Evolutionary conservation across 2,113 vertebrate genomes (phyloP).

Genomic region (Sturnira hondurensis): DNA sequence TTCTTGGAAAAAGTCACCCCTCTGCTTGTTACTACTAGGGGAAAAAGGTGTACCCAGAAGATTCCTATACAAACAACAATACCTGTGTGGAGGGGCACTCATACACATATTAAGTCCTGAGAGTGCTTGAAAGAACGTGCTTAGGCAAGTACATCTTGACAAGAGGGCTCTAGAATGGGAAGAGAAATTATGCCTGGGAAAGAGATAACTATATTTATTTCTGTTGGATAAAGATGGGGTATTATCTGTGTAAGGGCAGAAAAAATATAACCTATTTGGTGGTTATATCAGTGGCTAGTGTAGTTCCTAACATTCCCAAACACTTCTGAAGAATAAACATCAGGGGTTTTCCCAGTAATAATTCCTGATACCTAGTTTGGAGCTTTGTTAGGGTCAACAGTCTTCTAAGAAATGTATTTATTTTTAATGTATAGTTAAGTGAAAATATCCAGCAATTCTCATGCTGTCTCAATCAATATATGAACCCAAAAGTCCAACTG

Average conservation of each 20-base stretch:
- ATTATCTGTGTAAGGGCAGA: fast-evolving
- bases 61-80: not conserved
- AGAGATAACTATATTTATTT: fast-evolving
- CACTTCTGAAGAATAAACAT: not conserved
- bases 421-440: not conserved
- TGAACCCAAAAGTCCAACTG: not conserved
- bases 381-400: not conserved
- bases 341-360: not conserved
- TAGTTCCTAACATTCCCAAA: not conserved
- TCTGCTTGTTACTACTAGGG: not conserved
- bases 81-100: fast-evolving
- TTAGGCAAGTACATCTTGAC: fast-evolving
- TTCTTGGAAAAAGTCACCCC: not conserved
- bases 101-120: too few relatives aligned
- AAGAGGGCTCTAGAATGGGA: not conserved
- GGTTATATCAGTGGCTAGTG: not conserved
- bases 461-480: not conserved
- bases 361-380: not conserved
- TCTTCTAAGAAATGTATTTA: not conserved
- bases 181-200: not conserved
- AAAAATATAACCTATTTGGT: not conserved
- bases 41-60: not conserved
- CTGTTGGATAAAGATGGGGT: fast-evolving
- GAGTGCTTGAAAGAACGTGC: not conserved
- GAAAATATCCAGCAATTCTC: not conserved